These are phyloP conservation scores for Chymomyza costata DNA, from an alignment of 1,140 invertebrate genomes.

Conservation along the genomic window DNA sequence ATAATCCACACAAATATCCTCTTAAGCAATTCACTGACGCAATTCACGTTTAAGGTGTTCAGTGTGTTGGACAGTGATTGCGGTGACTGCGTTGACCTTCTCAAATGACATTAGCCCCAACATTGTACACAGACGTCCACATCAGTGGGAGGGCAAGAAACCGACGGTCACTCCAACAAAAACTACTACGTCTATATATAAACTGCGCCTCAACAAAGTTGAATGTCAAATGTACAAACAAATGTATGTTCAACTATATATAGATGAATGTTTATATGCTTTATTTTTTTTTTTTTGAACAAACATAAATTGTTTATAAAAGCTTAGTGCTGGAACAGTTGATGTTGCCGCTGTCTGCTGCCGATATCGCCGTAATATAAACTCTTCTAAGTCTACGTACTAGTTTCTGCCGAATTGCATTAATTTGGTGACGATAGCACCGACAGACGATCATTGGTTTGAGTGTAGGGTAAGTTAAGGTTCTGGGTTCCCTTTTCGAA, in stretches of 20 bases:
- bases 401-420: slow-evolving; percentile 65
- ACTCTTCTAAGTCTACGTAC: too few species aligned
- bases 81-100: slow-evolving; percentile 61
- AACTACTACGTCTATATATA: slow-evolving; percentile 3
- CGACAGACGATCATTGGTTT: too few species aligned
- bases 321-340: slow-evolving; percentile 14
- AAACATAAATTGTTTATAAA: slow-evolving; percentile 70
- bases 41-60: slow-evolving; percentile 36
- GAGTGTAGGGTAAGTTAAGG: too few species aligned
- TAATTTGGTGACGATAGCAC: slow-evolving; percentile 36
- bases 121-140: too few species aligned
- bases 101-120: slow-evolving; percentile 54
- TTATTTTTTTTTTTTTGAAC: slow-evolving; percentile 54
- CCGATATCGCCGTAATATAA: slow-evolving; percentile 1
- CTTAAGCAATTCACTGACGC: slow-evolving; percentile 43
- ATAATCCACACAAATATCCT: too few species aligned
- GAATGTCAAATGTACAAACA: slow-evolving; percentile 52
- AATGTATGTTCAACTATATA: slow-evolving; percentile 41
- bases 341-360: slow-evolving; percentile 2
- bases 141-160: too few species aligned
- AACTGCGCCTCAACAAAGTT: slow-evolving; percentile 55
- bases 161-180: too few species aligned
- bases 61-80: slow-evolving; percentile 44
- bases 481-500: slow-evolving; percentile 42
- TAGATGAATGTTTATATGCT: slow-evolving; percentile 4